Base-by-base conservation (phyloP, 2,888 invertebrate species). In the Ellobium chinense region DNA sequence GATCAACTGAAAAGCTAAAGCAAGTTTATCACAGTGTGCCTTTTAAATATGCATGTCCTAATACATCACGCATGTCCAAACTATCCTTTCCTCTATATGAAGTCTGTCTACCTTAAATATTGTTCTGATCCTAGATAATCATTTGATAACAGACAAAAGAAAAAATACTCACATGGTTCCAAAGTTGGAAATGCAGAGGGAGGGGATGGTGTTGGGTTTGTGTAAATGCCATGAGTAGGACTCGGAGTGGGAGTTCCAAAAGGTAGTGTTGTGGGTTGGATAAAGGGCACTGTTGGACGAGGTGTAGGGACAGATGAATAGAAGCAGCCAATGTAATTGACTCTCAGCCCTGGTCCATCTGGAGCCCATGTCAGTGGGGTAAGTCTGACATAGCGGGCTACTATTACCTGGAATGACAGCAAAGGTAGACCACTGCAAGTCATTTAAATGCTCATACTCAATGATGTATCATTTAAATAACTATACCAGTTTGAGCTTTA, bases 281-380 rank as follows among this genome's bases (percentile, higher is more conserved):
- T 21, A 39, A 78, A 78, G 24, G 72, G 78, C 54, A 80, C 81
- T 46, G 84, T 82, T 27, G 85, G 83, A 7, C 72, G 39, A 34
- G 72, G 62, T 27, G 58, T 56, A n/a, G 80, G 29, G 46, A 79
- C 70, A 21, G 86, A 77, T 14, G 85, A 84, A n/a, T 73, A 81
- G 65, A 85, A 85, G 81, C 90, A 90, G 29, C 88, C 88, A 9
- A 89, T 81, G 54, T 89, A 83, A 74, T 89, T 88, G 62, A 88
- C 81, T n/a, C 90, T 81, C 46, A 89, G 78, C 4, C 86, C 88
- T 31, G 86, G 81, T 24, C 86, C 86, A 1, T 76, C 76, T 1
- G 86, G 83, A 27, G 86, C 79, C 86, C 87, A 88, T 7, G 82
- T 82, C 1, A 85, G 72, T 9, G 89, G 89, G 34, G 85, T 84